Conservation (phyloP, 2,113 vertebrate species). For the Oncorhynchus gorbuscha region DNA sequence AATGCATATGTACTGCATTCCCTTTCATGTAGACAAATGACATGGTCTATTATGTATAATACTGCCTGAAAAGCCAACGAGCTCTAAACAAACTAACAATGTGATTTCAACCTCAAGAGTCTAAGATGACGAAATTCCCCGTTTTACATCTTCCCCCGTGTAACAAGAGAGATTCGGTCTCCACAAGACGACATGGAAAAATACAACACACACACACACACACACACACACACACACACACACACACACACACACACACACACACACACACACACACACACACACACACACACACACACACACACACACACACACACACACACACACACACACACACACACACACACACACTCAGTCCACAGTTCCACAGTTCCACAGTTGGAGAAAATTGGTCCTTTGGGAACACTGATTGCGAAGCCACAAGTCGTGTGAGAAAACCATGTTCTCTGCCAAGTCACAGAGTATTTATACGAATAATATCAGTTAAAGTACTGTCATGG, state of each 20-base stretch:
- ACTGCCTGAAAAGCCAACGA: neutral
- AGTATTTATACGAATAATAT: constrained; percentile 54
- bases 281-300: too few relatives aligned
- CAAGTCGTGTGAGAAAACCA: constrained; percentile 52
- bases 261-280: too few relatives aligned
- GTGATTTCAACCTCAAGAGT: neutral
- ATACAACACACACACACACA: too few relatives aligned
- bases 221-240: too few relatives aligned
- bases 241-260: too few relatives aligned
- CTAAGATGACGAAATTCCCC: neutral
- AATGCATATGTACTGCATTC: neutral
- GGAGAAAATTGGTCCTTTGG: constrained; percentile 20
- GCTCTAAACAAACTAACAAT: neutral
- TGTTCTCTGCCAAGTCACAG: constrained; percentile 39
- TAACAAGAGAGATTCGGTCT: neutral
- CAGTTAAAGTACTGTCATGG: constrained; percentile 39
- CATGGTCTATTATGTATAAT: neutral
- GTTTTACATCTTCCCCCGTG: neutral
- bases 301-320: too few relatives aligned
- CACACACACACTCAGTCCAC: neutral
- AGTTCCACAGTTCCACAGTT: constrained; percentile 9
- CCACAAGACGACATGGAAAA: too few relatives aligned
- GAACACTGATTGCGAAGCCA: constrained; percentile 39
- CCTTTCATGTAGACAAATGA: neutral
- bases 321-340: too few relatives aligned